Evolutionary conservation across 37 sponge, comb jelly and placozoan genomes (phyloP), one percentile per base, ranked within the genome.

Genomic region (Oopsacas minuta): DNA sequence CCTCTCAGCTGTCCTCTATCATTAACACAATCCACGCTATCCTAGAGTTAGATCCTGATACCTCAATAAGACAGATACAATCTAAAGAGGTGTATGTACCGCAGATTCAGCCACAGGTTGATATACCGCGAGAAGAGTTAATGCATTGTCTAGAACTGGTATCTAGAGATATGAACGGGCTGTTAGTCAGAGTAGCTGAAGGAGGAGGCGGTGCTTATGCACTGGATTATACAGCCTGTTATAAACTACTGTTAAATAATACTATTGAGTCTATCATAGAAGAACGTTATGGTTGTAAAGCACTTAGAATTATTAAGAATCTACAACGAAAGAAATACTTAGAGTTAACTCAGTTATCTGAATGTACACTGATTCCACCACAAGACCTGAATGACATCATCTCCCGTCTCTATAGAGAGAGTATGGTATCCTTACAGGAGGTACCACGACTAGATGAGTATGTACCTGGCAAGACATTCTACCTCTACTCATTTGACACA

Each of bases 401-500:
- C 32, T 61, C 75, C 28, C 75, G 75, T 10, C 75, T 61, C 20
- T 61, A 32, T 12, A 25, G 75, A 12, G 75, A 61, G 75, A 61
- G 75, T 34, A 61, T 61, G 20, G 30, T 61, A 25, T 61, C 75
- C 28, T 5, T 61, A 34, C 75, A 61, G 30, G 75, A 61, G 75
- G 75, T 61, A 3, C 75, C 75, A 5, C 75, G 75, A 5, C 7
- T 61, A 61, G 75, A 61, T 5, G 75, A 61, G 75, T 61, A 61
- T 34, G 28, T 20, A 5, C 75, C 75, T 12, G 22, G 75, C 28
- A 61, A 61, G 75, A 61, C 75, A 20, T 61, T 61, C 75, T 61
- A 61, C 28, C 75, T 61, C 75, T 61, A 61, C 75, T 61, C 75
- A 20, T 61, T 61, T 12, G 75, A 61, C 75, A 61, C 30, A 3